These are phyloP conservation scores for Leptinotarsa lineolata DNA, from an alignment of 1,140 invertebrate species.

Conservation along the genomic window DNA sequence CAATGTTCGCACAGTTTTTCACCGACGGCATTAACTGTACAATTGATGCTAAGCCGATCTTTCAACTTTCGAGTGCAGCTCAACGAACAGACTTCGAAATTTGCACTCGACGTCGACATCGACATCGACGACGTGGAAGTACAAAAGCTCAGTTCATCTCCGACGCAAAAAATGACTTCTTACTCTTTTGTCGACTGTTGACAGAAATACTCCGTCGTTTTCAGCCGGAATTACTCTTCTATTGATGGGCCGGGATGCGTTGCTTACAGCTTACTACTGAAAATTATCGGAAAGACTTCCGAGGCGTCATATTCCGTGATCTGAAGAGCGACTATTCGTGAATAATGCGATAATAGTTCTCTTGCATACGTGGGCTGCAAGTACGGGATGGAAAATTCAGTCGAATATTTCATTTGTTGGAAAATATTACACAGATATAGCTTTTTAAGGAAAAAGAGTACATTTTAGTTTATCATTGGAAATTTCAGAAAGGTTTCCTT, in stretches of 20 bases:
- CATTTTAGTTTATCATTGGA: too few species aligned
- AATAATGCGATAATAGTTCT: too few species aligned
- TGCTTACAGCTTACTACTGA: neutral
- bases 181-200: neutral
- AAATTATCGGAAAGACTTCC: neutral
- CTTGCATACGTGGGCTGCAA: too few species aligned
- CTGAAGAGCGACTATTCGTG: too few species aligned
- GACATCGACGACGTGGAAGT: neutral
- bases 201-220: neutral
- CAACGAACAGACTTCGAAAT: neutral
- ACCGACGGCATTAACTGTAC: neutral
- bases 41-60: neutral
- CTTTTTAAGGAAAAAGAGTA: too few species aligned
- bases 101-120: neutral
- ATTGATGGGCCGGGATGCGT: neutral
- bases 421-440: too few species aligned
- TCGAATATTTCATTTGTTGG: too few species aligned
- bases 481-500: too few species aligned
- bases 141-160: slow-evolving; percentile 8
- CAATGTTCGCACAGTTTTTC: neutral
- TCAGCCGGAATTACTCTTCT: neutral
- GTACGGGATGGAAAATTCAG: too few species aligned
- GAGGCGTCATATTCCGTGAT: neutral
- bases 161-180: neutral
- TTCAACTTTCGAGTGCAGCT: neutral